Evolutionary conservation across 2,113 vertebrate species (phyloP).

Genomic region (Antechinus stuartii): DNA sequence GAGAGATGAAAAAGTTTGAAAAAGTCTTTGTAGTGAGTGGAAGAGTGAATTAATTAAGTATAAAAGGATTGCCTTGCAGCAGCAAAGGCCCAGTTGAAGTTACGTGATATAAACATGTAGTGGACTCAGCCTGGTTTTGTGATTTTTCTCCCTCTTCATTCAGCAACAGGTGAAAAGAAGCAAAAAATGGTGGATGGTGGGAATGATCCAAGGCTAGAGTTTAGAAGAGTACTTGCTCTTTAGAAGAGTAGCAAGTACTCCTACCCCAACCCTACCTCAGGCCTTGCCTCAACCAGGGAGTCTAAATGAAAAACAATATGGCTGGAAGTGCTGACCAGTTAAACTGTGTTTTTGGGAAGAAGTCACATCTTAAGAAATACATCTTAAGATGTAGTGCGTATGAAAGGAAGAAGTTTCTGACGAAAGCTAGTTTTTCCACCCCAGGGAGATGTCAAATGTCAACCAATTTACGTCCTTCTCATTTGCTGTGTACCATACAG

Average conservation of each 20-base stretch:
- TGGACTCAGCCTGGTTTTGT: not conserved
- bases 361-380: not conserved
- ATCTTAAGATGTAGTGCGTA: not conserved
- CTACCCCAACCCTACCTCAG: not conserved
- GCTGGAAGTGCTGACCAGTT: not conserved
- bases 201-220: not conserved
- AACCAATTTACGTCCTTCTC: not conserved
- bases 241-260: not conserved
- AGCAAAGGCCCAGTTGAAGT: not conserved
- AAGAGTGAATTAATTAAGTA: not conserved
- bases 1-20: not conserved
- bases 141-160: not conserved
- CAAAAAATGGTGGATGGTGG: not conserved
- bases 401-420: not conserved
- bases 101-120: not conserved
- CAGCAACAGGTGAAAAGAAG: not conserved
- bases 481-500: not conserved
- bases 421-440: not conserved
- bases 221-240: not conserved
- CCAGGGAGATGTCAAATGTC: not conserved
- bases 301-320: not conserved
- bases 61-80: not conserved
- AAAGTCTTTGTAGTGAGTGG: not conserved
- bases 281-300: not conserved
- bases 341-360: not conserved